Conservation (phyloP, 1,140 invertebrate species). For the Chrysomallon squamiferum region DNA sequence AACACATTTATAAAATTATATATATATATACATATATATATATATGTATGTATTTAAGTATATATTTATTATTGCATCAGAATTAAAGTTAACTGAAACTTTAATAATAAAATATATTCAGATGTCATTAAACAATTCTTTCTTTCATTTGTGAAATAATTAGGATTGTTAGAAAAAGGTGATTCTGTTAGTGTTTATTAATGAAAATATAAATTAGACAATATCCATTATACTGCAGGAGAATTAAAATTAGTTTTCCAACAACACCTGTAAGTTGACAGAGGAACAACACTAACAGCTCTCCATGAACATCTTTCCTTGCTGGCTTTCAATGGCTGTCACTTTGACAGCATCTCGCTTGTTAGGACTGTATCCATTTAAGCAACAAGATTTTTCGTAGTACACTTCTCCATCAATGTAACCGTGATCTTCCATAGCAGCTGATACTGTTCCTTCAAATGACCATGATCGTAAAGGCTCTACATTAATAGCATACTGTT, state of each 20-base stretch:
- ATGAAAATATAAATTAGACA: too few relatives aligned
- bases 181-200: too few relatives aligned
- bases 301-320: conserved; percentile 51
- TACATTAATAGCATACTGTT: conserved; percentile 24
- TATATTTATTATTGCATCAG: neutral
- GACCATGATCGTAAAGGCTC: conserved; percentile 38
- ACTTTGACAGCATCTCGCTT: conserved; percentile 48
- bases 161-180: too few relatives aligned
- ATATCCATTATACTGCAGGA: too few relatives aligned
- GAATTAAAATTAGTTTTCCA: too few relatives aligned
- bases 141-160: too few relatives aligned
- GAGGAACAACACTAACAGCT: conserved; percentile 34
- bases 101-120: too few relatives aligned
- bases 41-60: neutral
- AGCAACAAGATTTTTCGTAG: conserved; percentile 31
- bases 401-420: conserved; percentile 55
- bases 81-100: too few relatives aligned
- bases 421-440: conserved; percentile 46
- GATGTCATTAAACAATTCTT: too few relatives aligned
- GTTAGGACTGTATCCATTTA: conserved; percentile 35
- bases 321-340: conserved; percentile 50
- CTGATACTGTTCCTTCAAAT: conserved; percentile 44
- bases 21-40: neutral
- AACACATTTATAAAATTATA: neutral
- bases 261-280: conserved; percentile 13